Evolutionary conservation across 2,113 vertebrate species (phyloP), one percentile per base, ranked within the genome.

Genomic region (Microtus montanus): DNA sequence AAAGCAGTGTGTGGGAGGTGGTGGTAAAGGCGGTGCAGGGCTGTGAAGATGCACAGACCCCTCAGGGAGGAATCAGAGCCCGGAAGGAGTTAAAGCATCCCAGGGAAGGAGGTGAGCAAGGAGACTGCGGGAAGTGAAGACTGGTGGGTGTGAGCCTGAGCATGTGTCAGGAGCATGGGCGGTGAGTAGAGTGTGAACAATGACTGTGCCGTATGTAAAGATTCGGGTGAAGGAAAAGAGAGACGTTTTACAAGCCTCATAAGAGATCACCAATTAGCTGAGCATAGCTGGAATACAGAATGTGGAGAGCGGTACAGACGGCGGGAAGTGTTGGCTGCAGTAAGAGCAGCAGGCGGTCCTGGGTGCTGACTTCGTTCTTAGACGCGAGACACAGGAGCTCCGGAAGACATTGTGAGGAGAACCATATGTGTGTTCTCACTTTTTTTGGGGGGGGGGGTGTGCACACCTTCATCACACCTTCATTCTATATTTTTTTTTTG

Each of bases 401-500:
- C 49, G 20, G 49, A 82, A 83, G 68, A 68, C 0, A 80, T 1
- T 14, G 19, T 47, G n/a, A 26, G 87, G 83, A 90, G 19, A 2
- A 75, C 44, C 41, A 68, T 30, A 13, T 30, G 70, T 1, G 38
- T 52, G 7, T 26, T 77, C 77, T 80, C 14, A 0, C 35, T 75
- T 74, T 24, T 49, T 49, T 2, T 47, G 26, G 15, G 73, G 74
- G 13, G 73, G 74, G n/a, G 13, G 19, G 15, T 33, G 47, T 44
- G 19, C 64, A 7, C 3, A 14, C 7, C 12, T 13, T 49, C 47
- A 49, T 49, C 47, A 49, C 9, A 24, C 2, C 75, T 83, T 66
- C 19, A n/a, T 52, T 84, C 93, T 78, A 78, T 26, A 94, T 71
- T 28, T 47, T 95, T 41, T 77, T 41, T 41, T 41, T n/a, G 41